Percentiles rank a stretch among this genome's conserved stretches.
phyloP scores from a whole-genome alignment of 2,113 vertebrate genomes.

The Chinchilla lanigera region DNA sequence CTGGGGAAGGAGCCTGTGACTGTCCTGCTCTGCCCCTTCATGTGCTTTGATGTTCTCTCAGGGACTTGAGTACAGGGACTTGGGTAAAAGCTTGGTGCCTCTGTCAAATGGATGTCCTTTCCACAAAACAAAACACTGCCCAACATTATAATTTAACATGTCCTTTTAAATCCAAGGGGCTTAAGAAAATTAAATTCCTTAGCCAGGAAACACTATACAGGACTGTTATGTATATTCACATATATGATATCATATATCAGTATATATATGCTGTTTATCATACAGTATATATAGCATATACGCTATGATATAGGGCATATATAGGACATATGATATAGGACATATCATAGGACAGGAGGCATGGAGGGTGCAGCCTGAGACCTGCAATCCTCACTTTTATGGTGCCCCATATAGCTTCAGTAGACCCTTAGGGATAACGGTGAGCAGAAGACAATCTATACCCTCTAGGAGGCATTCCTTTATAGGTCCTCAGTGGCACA shows the following conservation, averaged over 20 bases:
- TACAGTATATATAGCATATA: neutral
- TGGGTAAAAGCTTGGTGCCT: neutral
- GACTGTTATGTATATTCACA: neutral
- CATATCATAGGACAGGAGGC: too few relatives aligned
- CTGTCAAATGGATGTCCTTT: neutral
- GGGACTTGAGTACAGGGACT: neutral
- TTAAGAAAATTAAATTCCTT: slow-evolving; percentile 14
- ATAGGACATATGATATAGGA: too few relatives aligned
- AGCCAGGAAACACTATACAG: neutral
- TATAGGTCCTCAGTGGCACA: too few relatives aligned
- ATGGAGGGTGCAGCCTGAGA: neutral
- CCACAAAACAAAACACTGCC: neutral
- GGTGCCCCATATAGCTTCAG: neutral
- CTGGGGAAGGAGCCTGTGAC: neutral
- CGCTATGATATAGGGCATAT: too few relatives aligned
- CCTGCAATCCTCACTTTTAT: neutral
- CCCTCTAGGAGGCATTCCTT: neutral
- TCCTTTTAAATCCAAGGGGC: neutral
- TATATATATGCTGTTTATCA: neutral
- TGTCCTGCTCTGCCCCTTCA: neutral
- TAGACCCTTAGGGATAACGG: neutral
- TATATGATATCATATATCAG: neutral
- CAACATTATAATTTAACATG: neutral
- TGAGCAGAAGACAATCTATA: neutral
- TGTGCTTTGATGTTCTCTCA: neutral